phyloP scores from a whole-genome alignment of 2,113 vertebrate species.

The Anthoscopus minutus region DNA sequence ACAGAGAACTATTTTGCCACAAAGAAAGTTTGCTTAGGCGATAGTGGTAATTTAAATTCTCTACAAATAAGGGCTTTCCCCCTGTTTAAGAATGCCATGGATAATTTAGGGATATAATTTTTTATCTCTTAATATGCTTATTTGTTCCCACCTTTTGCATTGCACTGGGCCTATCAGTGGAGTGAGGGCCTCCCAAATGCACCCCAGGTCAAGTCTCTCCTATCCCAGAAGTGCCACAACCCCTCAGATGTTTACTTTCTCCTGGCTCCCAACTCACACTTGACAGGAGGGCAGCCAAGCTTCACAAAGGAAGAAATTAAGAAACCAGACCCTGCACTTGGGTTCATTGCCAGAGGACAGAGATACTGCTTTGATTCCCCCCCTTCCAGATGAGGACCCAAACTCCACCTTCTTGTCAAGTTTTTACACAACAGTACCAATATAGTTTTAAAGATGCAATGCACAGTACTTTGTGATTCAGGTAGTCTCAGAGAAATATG shows the following conservation, averaged over 20 bases:
- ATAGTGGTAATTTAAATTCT: background rate
- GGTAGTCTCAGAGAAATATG: background rate
- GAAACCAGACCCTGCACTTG: background rate
- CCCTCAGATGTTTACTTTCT: background rate
- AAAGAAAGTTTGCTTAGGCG: background rate
- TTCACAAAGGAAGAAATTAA: background rate
- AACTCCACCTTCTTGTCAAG: background rate
- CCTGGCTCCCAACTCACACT: background rate
- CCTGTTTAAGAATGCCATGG: background rate
- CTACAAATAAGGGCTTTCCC: background rate
- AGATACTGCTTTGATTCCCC: fast-evolving
- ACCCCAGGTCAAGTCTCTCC: background rate
- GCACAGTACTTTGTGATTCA: background rate
- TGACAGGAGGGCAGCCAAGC: background rate
- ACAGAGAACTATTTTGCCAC: background rate
- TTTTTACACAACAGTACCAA: background rate
- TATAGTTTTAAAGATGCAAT: background rate
- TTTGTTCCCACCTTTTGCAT: background rate
- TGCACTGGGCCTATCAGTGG: background rate
- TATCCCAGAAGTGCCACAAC: background rate
- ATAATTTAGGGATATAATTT: background rate
- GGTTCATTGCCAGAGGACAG: background rate
- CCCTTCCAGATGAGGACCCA: background rate
- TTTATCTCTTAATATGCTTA: background rate
- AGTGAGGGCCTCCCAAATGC: background rate